Conservation (phyloP, 2,797 vertebrate genomes). For the Melopsittacus undulatus region DNA sequence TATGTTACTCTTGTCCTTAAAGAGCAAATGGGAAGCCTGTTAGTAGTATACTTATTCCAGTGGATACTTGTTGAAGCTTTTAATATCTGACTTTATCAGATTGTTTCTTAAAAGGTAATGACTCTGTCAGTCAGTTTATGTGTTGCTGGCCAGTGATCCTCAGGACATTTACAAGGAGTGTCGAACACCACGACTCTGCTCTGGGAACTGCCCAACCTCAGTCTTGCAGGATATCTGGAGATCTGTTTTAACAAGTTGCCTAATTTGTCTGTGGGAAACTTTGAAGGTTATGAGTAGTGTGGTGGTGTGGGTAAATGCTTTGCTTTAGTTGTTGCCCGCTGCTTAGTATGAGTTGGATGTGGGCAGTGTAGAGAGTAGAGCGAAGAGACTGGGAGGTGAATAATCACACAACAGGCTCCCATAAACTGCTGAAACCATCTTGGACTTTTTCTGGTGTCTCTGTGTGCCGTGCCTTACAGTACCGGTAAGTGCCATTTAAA, state of each 20-base stretch:
- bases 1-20: conserved; percentile 18
- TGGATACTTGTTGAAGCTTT: background rate
- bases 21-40: background rate
- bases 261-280: background rate
- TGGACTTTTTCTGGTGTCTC: background rate
- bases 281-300: background rate
- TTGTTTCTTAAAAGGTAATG: background rate
- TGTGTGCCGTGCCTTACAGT: background rate
- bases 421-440: background rate
- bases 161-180: accelerated
- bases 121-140: background rate
- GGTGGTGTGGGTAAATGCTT: background rate
- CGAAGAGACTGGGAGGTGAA: background rate
- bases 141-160: background rate
- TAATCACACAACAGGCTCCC: background rate
- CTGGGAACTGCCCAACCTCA: background rate
- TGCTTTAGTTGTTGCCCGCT: background rate
- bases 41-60: background rate
- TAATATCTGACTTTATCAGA: background rate
- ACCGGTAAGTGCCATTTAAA: background rate
- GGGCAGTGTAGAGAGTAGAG: background rate
- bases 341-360: background rate
- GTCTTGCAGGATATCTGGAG: background rate
- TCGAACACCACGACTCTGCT: accelerated
- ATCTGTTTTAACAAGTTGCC: background rate